These are phyloP conservation scores for Dryomyza anilis DNA, from an alignment of 2,888 invertebrate species.

Conservation along the genomic window DNA sequence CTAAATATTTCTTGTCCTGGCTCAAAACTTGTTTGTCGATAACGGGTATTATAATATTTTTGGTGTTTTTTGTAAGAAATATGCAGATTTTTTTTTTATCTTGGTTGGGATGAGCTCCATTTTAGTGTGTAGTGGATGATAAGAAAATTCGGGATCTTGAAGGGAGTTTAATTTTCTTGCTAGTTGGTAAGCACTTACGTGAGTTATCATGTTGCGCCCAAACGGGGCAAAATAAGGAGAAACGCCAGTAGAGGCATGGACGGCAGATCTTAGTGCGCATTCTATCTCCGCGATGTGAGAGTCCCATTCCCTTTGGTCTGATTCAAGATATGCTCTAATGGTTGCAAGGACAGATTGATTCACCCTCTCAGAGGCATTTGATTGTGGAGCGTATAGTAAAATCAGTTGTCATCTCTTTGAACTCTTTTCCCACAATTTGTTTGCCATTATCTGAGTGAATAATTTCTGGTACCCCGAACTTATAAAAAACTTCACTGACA, in stretches of 20 bases:
- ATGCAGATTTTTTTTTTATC: not conserved
- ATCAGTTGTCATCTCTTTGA: not conserved
- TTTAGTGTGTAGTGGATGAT: not conserved
- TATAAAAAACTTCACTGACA: not conserved
- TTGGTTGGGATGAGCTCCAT: not conserved
- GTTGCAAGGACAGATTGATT: conserved; percentile 7
- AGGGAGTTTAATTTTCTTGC: not conserved
- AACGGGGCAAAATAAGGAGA: conserved; percentile 21
- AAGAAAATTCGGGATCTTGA: not conserved
- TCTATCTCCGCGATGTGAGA: not conserved
- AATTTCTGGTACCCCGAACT: too few relatives aligned
- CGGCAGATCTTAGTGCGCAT: conserved; percentile 7
- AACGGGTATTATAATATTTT: not conserved
- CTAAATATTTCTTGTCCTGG: conserved; percentile 1
- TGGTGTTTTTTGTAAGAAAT: not conserved
- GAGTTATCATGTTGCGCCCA: not conserved
- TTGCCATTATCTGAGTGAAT: conserved; percentile 22
- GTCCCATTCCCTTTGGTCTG: conserved; percentile 4
- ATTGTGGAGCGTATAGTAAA: too few relatives aligned
- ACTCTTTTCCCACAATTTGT: conserved; percentile 9
- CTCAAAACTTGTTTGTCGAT: not conserved
- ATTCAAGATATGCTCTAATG: conserved; percentile 7
- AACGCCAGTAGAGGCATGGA: conserved; percentile 10
- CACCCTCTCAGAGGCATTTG: conserved; percentile 16
- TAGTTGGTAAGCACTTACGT: not conserved